These are phyloP conservation scores for Psittacula derbiana DNA, from an alignment of 2,797 vertebrate genomes.

Conservation along the genomic window DNA sequence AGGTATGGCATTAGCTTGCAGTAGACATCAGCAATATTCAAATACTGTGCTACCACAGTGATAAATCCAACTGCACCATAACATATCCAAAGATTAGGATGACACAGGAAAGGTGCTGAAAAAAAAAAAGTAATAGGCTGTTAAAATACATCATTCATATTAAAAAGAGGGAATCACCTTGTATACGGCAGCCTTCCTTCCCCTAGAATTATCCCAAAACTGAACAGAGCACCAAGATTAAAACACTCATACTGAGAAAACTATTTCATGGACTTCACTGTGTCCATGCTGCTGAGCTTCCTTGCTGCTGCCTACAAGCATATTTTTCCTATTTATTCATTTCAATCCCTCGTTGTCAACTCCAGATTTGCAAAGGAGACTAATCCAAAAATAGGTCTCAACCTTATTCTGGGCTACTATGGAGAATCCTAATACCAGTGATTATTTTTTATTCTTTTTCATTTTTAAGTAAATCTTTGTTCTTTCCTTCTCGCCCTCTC, in stretches of 20 bases:
- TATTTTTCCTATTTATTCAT: not conserved
- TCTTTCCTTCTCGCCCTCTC: not conserved
- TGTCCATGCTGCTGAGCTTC: not conserved
- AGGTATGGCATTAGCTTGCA: slow-evolving; percentile 98
- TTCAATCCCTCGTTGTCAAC: not conserved
- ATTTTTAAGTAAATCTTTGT: not conserved
- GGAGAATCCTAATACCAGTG: not conserved
- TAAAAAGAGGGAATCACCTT: not conserved
- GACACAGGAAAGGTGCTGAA: slow-evolving; percentile 93
- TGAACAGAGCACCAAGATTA: not conserved
- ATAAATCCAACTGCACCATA: slow-evolving; percentile 97
- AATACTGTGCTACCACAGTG: slow-evolving; percentile 92
- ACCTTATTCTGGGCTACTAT: not conserved
- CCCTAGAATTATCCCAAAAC: not conserved
- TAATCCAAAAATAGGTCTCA: not conserved
- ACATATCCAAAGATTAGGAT: slow-evolving; percentile 97
- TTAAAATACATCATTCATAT: not conserved
- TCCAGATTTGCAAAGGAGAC: not conserved
- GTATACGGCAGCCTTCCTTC: not conserved
- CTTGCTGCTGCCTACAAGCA: not conserved
- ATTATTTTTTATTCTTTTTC: not conserved
- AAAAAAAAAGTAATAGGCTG: not conserved
- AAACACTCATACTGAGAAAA: not conserved
- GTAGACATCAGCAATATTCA: slow-evolving; percentile 96
- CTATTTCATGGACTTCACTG: not conserved